phyloP scores from a whole-genome alignment of 1,140 invertebrate genomes.

The Cydia amplana region DNA sequence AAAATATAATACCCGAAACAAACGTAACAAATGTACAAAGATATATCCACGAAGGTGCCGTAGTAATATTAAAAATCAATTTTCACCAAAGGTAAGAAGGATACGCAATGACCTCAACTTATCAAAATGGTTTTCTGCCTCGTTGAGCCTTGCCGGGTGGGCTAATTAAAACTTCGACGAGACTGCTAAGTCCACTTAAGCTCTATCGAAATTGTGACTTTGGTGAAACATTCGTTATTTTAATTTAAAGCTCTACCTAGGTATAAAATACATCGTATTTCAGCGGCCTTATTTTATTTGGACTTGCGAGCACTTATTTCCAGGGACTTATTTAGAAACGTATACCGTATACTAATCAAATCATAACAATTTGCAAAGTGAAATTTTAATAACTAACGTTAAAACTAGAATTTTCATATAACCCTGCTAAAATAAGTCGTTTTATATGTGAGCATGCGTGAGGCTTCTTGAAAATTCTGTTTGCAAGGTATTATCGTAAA shows the following conservation, averaged over 20 bases:
- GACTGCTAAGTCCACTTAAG: slow-evolving; percentile 12
- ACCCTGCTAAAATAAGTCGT: no score
- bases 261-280: background rate
- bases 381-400: no score
- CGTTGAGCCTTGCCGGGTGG: background rate
- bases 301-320: background rate
- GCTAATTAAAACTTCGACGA: slow-evolving; percentile 18
- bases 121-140: slow-evolving; percentile 28
- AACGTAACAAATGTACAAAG: background rate
- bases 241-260: background rate
- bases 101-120: background rate
- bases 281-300: background rate
- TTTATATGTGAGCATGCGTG: no score
- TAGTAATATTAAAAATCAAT: background rate
- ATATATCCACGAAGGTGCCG: background rate
- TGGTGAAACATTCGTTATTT: background rate
- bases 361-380: no score
- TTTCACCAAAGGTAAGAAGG: background rate
- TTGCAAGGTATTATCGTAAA: no score
- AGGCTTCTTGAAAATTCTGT: no score
- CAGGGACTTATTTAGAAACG: no score
- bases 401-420: no score
- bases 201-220: background rate
- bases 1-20: background rate
- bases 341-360: no score